These are phyloP conservation scores for Apostichopus japonicus DNA, from an alignment of 35 echinoderm and acorn worm genomes.

Conservation along the genomic window DNA sequence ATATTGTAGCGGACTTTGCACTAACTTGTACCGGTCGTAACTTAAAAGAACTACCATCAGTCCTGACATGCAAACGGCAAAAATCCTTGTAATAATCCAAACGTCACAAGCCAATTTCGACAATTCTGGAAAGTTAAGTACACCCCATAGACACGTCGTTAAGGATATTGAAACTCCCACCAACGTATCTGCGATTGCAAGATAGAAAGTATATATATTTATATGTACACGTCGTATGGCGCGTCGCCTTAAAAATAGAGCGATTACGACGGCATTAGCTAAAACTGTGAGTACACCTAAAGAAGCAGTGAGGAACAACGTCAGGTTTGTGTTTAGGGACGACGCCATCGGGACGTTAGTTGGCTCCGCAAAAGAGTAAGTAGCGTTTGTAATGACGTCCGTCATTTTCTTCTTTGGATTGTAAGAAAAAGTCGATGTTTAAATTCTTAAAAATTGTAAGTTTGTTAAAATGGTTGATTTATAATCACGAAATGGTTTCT, in stretches of 20 bases:
- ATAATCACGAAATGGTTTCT: too few relatives aligned
- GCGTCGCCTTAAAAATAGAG: background rate
- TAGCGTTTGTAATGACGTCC: background rate
- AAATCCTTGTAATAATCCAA: background rate
- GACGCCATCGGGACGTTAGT: background rate
- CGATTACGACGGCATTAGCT: background rate
- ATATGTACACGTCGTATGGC: background rate
- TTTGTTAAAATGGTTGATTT: too few relatives aligned
- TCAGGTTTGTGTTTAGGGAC: background rate
- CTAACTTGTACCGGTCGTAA: conserved; percentile 16
- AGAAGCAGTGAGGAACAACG: background rate
- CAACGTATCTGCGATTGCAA: conserved; percentile 9
- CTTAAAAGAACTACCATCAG: conserved; percentile 21
- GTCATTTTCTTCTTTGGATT: background rate
- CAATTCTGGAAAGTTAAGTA: conserved; percentile 18
- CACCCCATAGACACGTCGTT: conserved; percentile 19
- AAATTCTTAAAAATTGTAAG: too few relatives aligned
- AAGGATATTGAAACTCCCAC: background rate
- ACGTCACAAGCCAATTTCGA: background rate
- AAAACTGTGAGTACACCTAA: background rate
- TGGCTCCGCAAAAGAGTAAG: background rate
- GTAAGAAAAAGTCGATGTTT: too few relatives aligned
- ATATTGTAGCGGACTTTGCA: conserved; percentile 11
- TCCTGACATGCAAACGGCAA: background rate
- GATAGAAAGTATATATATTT: conserved; percentile 41